Base-by-base conservation (phyloP, 2,797 vertebrate species). In the Amazona ochrocephala region DNA sequence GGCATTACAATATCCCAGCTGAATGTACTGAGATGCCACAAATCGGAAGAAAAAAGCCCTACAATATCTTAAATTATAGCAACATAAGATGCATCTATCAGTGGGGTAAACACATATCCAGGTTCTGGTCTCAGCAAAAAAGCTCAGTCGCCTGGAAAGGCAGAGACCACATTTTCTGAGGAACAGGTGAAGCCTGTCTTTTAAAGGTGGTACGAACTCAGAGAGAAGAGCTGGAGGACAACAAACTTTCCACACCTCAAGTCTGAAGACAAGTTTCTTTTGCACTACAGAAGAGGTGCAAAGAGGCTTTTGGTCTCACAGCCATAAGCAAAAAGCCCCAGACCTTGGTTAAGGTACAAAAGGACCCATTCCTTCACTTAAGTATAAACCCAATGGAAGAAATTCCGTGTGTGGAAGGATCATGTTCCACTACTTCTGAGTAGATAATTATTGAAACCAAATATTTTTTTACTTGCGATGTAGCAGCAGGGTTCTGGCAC, bases 401-500 rank as follows among this genome's bases (percentile, higher is more conserved):
- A 90, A 93, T 88, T 66, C 17, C 12, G 2, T 42, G 9, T 60
- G 39, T 32, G 32, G 84, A 82, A 64, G 54, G 66, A 90, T 78
- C 27, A 1, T 70, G 60, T 90, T 90, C 62, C 41, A 20, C 64
- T 79, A 56, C 51, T 90, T 87, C 41, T 87, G 60, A 79, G 47
- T 34, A 23, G 30, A 94, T 67, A 32, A 15, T 95, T 89, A 62
- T 41, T 89, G 62, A 94, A 94, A 91, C 37, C 18, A 90, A 90
- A 37, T 93, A 71, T 76, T 93, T 90, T 91, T 93, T 81, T 44
- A 86, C 0, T 9, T 87, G 66, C 45, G 80, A 48, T 66, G n/a
- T 51, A 89, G 73, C 88, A 94, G 86, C 71, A 53, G 92, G 77
- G 26, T 71, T 92, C 77, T 96, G 88, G 62, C 87, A 90, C 47